These are phyloP conservation scores for Linyphia triangularis DNA, from an alignment of 2,888 invertebrate genomes.

Conservation along the genomic window DNA sequence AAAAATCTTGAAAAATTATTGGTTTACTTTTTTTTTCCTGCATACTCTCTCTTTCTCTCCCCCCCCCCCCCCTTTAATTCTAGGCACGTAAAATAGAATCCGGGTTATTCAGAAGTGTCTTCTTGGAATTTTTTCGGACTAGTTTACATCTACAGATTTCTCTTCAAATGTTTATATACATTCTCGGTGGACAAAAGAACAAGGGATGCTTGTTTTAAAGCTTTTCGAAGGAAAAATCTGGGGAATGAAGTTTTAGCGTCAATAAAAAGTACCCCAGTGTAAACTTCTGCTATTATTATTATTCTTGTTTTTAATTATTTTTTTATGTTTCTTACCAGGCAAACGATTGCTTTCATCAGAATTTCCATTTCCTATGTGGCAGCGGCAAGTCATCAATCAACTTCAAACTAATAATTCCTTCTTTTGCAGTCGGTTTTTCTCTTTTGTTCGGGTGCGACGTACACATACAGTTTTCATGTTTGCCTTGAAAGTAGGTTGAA, in stretches of 20 bases:
- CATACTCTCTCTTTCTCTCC: conserved; percentile 4
- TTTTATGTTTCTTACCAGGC: conserved; percentile 7
- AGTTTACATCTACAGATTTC: background rate
- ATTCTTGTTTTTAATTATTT: conserved; percentile 1
- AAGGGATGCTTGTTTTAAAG: background rate
- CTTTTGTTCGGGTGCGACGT: background rate
- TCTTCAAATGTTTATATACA: conserved; percentile 18
- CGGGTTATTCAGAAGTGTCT: conserved; percentile 31
- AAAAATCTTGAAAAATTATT: conserved; percentile 43
- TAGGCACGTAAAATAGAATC: conserved; percentile 51
- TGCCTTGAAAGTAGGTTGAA: background rate
- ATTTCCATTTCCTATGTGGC: conserved; percentile 45
- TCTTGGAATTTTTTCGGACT: conserved; percentile 13
- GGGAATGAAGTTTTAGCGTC: background rate
- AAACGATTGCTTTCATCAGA: conserved; percentile 15
- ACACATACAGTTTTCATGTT: background rate
- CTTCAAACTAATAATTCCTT: conserved; percentile 9
- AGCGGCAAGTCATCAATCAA: conserved; percentile 45
- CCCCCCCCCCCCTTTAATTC: conserved; percentile 45
- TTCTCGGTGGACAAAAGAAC: background rate
- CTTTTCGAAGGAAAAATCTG: background rate
- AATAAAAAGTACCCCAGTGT: background rate
- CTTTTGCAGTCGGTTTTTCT: background rate
- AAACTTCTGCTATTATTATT: background rate
- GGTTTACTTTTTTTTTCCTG: conserved; percentile 25